Evolutionary conservation across 2,888 invertebrate genomes (phyloP), one percentile per base, ranked within the genome.

Genomic region (Odontothrips loti): DNA sequence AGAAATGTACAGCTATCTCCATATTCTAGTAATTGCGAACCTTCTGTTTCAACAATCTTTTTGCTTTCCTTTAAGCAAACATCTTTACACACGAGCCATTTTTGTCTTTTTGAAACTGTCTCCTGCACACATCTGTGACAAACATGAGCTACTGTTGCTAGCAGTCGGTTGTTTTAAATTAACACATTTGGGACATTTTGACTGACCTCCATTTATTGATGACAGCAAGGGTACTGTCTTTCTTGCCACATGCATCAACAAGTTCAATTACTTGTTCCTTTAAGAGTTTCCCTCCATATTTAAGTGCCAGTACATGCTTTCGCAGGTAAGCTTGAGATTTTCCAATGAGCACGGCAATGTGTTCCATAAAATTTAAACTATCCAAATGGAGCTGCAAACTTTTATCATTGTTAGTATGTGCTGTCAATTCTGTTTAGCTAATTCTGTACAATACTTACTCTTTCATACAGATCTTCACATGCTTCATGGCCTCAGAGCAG

Each of bases 301-400:
- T 75, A 8, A 75, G 27, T 27, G 68, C 68, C 12, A 75, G 27
- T 11, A 27, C 27, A 27, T 75, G 27, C 27, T 75, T 75, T 12
- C 23, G 23, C 12, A 75, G 27, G 12, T 75, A 10, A 27, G 23
- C 9, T 75, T 75, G 68, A 27, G 68, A 23, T 75, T 75, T 75
- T 75, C 23, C 23, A 9, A 75, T 75, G 8, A 75, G 1, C 10
- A 27, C 1, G 6, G 10, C 23, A 27, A 75, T 27, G 12, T 23
- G 8, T 23, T 27, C 23, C 10, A 27, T 75, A 27, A 27, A 75
- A 75, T 23, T 27, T 23, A 75, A 27, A 23, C 23, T 75, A 23
- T 75, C 68, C 27, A 75, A 75, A 27, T 75, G 27, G 12, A 75
- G 10, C 68, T 75, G 68, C 68, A 75, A 75, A 75, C 68, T 75